Conservation (phyloP, 2,888 invertebrate genomes). For the Thysanoteuthis rhombus region DNA sequence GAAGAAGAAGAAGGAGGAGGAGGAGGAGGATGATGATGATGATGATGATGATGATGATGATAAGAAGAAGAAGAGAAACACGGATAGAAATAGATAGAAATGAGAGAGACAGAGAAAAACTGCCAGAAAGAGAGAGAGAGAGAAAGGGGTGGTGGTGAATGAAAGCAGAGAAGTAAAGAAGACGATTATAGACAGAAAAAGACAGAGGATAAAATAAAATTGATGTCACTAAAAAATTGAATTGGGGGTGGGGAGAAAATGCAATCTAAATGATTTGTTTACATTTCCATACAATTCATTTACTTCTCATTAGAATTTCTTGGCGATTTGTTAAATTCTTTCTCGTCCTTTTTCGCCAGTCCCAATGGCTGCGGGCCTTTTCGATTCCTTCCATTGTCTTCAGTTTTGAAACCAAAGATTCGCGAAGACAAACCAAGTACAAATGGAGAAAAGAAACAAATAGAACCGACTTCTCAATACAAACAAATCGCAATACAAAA, state of each 20-base stretch:
- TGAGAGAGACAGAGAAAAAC: too few species aligned
- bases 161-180: too few species aligned
- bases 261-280: background rate
- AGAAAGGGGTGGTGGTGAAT: accelerated
- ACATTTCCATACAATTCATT: background rate
- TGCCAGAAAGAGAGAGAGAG: background rate
- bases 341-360: background rate
- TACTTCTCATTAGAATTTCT: background rate
- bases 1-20: too few species aligned
- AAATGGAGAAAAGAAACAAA: background rate
- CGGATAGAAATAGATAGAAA: too few species aligned
- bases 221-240: too few species aligned
- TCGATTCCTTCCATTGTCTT: background rate
- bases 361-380: background rate
- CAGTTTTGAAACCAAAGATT: background rate
- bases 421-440: background rate
- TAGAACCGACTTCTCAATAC: background rate
- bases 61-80: too few species aligned
- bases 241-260: too few species aligned
- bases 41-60: too few species aligned
- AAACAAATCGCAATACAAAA: background rate
- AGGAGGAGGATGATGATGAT: too few species aligned
- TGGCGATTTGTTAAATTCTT: background rate
- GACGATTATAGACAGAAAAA: too few species aligned
- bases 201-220: too few species aligned